phyloP scores from a whole-genome alignment of 2,797 vertebrate species.

The Danio albolineatus region DNA sequence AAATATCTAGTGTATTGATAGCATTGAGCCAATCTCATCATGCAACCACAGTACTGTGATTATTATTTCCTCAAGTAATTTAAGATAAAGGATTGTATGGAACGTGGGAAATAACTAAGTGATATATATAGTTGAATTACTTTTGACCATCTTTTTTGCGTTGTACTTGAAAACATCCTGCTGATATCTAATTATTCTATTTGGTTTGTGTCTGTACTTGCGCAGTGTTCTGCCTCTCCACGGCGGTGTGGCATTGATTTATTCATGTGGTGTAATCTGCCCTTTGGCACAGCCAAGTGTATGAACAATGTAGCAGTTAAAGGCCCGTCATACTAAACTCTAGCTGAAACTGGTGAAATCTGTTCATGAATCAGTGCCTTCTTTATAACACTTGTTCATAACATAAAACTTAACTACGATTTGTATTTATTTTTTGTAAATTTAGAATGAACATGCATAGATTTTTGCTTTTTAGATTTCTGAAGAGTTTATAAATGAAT shows the following conservation, averaged over 20 bases:
- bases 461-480: background rate
- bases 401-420: too few relatives aligned
- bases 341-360: background rate
- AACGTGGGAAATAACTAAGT: background rate
- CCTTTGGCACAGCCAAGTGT: background rate
- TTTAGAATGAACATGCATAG: background rate
- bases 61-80: background rate
- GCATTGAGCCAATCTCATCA: too few relatives aligned
- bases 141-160: background rate
- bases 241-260: constrained; percentile 17
- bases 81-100: background rate
- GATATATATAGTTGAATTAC: background rate
- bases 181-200: constrained; percentile 1
- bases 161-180: background rate
- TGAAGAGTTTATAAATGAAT: background rate
- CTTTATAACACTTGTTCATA: background rate
- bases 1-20: too few relatives aligned
- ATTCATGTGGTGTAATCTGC: constrained; percentile 19
- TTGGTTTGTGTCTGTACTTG: background rate
- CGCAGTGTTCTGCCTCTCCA: background rate
- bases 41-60: too few relatives aligned
- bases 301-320: constrained; percentile 5
- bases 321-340: background rate
- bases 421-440: too few relatives aligned
- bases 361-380: background rate